phyloP scores from a whole-genome alignment of 2,113 vertebrate species.

The Petrocephalus zakoni region DNA sequence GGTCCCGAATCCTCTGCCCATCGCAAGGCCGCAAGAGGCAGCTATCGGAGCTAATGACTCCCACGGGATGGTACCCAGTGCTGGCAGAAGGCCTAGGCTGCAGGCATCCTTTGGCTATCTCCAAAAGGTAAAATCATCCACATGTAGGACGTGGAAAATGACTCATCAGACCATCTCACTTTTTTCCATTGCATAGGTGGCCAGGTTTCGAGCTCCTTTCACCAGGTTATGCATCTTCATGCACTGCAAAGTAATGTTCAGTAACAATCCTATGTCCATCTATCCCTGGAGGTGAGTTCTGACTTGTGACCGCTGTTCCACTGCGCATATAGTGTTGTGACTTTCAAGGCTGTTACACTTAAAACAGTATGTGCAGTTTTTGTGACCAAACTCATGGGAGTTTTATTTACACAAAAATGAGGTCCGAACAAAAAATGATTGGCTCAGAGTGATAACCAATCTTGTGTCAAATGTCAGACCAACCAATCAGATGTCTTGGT shows the following conservation, averaged over 20 bases:
- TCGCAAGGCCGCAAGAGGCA: not conserved
- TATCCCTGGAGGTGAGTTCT: not conserved
- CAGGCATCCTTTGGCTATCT: not conserved
- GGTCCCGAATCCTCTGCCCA: not conserved
- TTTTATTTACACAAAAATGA: too few species aligned
- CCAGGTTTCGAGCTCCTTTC: not conserved
- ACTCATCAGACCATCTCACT: not conserved
- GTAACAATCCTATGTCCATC: not conserved
- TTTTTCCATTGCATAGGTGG: not conserved
- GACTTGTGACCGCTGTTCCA: not conserved
- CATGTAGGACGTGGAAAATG: constrained; percentile 7
- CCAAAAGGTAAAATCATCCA: not conserved
- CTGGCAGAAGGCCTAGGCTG: not conserved
- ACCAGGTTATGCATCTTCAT: not conserved
- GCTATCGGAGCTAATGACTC: not conserved
- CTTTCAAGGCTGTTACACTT: not conserved
- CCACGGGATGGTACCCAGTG: not conserved
- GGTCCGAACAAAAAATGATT: too few species aligned
- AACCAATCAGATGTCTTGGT: too few species aligned
- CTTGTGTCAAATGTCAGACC: too few species aligned
- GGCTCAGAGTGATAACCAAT: too few species aligned
- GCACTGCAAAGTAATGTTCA: not conserved
- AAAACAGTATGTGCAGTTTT: not conserved
- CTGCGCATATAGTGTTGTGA: not conserved
- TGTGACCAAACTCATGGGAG: too few species aligned